A percentile compares a stretch with the other conserved stretches of the same genome.
Conservation (phyloP, 1,140 invertebrate genomes). For the Sitobion miscanthi region DNA sequence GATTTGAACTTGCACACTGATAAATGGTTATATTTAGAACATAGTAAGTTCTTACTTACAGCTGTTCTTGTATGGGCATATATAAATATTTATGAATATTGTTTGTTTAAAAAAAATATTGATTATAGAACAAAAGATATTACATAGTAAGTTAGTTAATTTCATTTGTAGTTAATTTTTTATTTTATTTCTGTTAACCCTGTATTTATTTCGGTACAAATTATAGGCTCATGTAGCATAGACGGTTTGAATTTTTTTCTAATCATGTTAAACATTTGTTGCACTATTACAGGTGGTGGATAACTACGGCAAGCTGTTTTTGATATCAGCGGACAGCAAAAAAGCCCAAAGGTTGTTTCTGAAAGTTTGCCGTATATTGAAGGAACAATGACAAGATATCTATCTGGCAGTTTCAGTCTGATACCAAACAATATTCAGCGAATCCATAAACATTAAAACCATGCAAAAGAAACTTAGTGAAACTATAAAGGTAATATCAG, state of each 20-base stretch:
- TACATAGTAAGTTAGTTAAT: no score
- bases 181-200: no score
- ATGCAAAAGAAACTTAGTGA: slow-evolving; percentile 65
- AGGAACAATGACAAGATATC: slow-evolving; percentile 66
- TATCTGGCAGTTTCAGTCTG: slow-evolving; percentile 64
- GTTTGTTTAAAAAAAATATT: background rate
- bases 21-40: no score
- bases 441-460: slow-evolving; percentile 64
- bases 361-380: slow-evolving; percentile 67
- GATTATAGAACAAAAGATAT: no score
- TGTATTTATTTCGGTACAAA: background rate
- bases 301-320: slow-evolving; percentile 60
- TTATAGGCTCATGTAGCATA: background rate
- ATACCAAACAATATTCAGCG: slow-evolving; percentile 65
- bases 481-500: slow-evolving; percentile 65
- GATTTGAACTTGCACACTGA: no score
- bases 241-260: background rate
- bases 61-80: no score
- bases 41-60: no score
- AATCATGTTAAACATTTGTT: background rate
- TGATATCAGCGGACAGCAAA: slow-evolving; percentile 64
- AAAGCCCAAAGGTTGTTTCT: slow-evolving; percentile 64
- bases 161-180: no score
- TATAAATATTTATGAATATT: no score
- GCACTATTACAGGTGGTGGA: slow-evolving; percentile 55